phyloP scores from a whole-genome alignment of 1,140 invertebrate species.

The Drosophila ironensis region DNA sequence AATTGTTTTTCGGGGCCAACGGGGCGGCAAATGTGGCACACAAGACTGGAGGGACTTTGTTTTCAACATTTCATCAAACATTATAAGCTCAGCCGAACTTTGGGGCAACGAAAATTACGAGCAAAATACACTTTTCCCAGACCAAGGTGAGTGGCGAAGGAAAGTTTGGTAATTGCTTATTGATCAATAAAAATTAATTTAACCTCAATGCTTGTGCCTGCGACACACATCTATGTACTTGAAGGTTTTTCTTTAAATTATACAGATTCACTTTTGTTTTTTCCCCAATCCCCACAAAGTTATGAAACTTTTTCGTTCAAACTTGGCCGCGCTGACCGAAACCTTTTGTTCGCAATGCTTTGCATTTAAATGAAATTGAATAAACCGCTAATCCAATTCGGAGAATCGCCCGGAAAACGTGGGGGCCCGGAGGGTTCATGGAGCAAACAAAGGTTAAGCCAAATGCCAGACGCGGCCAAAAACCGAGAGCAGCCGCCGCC shows the following conservation, averaged over 20 bases:
- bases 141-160: neutral
- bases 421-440: neutral
- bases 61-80: conserved; percentile 8
- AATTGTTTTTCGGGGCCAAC: conserved; percentile 14
- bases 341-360: conserved; percentile 60
- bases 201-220: no score
- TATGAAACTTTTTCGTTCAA: conserved; percentile 13
- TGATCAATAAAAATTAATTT: no score
- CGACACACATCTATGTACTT: no score
- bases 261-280: no score
- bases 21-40: neutral
- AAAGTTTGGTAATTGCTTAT: no score
- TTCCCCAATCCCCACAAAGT: neutral
- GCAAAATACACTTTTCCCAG: neutral
- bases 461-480: conserved; percentile 21
- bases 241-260: no score
- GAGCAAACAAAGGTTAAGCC: conserved; percentile 42
- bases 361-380: conserved; percentile 76
- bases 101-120: no score
- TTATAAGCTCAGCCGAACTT: no score
- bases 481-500: conserved; percentile 23
- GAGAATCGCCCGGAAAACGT: neutral
- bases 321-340: conserved; percentile 27
- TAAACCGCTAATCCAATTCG: conserved; percentile 71
- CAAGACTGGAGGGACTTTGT: neutral